phyloP scores from a whole-genome alignment of 2,797 vertebrate species.

The Hypotaenidia okinawae region DNA sequence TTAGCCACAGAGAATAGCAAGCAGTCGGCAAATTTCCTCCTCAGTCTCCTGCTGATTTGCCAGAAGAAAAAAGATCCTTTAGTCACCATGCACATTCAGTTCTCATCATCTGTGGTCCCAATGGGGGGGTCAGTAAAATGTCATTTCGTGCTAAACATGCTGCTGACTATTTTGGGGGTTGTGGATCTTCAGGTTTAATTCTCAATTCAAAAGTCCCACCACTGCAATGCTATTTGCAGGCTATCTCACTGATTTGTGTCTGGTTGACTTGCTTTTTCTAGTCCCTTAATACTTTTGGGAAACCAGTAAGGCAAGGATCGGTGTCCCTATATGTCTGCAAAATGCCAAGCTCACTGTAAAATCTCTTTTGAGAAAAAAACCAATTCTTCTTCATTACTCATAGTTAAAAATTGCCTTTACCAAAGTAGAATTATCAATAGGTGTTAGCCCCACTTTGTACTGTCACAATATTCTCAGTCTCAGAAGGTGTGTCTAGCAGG shows the following conservation, averaged over 20 bases:
- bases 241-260: background rate
- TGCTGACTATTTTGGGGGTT: background rate
- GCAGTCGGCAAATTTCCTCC: background rate
- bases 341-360: background rate
- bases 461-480: background rate
- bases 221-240: background rate
- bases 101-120: background rate
- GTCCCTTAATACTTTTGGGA: background rate
- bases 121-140: background rate
- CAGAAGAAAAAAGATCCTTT: background rate
- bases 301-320: background rate
- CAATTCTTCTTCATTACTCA: background rate
- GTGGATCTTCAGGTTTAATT: background rate
- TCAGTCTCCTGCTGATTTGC: background rate
- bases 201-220: background rate
- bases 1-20: constrained; percentile 15
- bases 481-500: background rate
- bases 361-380: background rate
- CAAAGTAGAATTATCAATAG: background rate
- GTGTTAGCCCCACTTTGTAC: background rate
- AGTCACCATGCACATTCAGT: background rate
- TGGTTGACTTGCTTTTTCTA: background rate
- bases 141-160: background rate
- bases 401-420: background rate
- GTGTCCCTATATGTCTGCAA: background rate